phyloP scores from a whole-genome alignment of 2,888 invertebrate species.

The Encarsia formosa region DNA sequence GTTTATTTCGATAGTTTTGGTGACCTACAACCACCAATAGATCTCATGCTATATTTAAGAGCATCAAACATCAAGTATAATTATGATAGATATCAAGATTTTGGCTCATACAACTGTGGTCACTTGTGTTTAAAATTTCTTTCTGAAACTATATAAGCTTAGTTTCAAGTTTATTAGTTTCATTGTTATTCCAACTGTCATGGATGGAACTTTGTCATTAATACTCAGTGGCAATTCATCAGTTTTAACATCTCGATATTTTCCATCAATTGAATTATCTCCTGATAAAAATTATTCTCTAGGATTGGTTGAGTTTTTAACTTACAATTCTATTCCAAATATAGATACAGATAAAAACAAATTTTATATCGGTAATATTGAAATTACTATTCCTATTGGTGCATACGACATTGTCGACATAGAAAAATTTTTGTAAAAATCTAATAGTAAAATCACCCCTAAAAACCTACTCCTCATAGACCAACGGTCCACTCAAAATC shows the following conservation, averaged over 20 bases:
- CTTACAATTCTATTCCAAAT: conserved; percentile 42
- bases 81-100: conserved; percentile 25
- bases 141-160: conserved; percentile 2
- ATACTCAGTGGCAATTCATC: conserved; percentile 33
- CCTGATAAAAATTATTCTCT: conserved; percentile 32
- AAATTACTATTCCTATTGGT: conserved; percentile 34
- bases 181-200: conserved; percentile 2
- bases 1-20: conserved; percentile 29
- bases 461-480: too few relatives aligned
- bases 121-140: conserved; percentile 27
- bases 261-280: conserved; percentile 35
- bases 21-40: too few relatives aligned
- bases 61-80: conserved; percentile 27
- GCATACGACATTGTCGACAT: conserved; percentile 41
- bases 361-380: conserved; percentile 32
- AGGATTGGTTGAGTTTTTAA: conserved; percentile 38
- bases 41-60: conserved; percentile 17
- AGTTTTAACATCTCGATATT: conserved; percentile 31
- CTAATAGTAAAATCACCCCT: too few relatives aligned
- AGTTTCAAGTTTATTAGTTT: background rate
- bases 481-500: too few relatives aligned
- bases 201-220: conserved; percentile 33
- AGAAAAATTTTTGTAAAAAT: conserved; percentile 29
- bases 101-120: conserved; percentile 23
- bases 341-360: conserved; percentile 40